These are phyloP conservation scores for Oncorhynchus keta DNA, from an alignment of 2,113 vertebrate species.

Conservation along the genomic window DNA sequence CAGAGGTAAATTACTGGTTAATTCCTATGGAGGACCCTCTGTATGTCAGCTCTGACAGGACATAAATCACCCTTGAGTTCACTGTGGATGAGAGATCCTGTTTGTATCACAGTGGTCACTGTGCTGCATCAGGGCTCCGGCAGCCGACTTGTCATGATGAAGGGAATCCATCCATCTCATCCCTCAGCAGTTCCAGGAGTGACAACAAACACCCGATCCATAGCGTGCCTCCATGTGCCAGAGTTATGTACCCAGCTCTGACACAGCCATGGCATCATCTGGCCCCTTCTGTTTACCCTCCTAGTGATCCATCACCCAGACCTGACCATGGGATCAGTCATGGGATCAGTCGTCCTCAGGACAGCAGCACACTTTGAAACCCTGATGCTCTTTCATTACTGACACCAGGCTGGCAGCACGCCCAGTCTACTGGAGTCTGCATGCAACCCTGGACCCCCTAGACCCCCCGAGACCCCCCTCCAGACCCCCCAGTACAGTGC, in stretches of 20 bases:
- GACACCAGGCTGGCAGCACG: constrained; percentile 41
- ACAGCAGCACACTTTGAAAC: constrained; percentile 28
- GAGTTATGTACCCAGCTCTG: constrained; percentile 32
- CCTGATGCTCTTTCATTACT: constrained; percentile 44
- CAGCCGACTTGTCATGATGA: too few relatives aligned
- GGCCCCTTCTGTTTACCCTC: background rate
- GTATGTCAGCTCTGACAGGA: too few relatives aligned
- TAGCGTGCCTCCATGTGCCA: too few relatives aligned
- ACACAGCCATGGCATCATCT: constrained; percentile 41
- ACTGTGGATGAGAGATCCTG: too few relatives aligned
- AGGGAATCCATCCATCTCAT: constrained; percentile 31
- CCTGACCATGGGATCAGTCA: constrained; percentile 39
- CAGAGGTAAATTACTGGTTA: too few relatives aligned
- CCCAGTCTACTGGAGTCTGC: constrained; percentile 42
- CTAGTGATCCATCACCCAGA: constrained; percentile 18
- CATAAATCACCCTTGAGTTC: too few relatives aligned
- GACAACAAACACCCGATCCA: too few relatives aligned
- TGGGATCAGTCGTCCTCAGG: background rate
- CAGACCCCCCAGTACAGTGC: constrained; percentile 26
- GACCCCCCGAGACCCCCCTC: constrained; percentile 34
- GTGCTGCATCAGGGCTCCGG: too few relatives aligned
- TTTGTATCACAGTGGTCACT: too few relatives aligned
- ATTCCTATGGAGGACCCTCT: too few relatives aligned
- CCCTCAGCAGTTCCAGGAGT: constrained; percentile 21
- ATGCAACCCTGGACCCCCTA: background rate